Base-by-base conservation (phyloP, 2,113 vertebrate genomes). In the Nothoprocta pentlandii region DNA sequence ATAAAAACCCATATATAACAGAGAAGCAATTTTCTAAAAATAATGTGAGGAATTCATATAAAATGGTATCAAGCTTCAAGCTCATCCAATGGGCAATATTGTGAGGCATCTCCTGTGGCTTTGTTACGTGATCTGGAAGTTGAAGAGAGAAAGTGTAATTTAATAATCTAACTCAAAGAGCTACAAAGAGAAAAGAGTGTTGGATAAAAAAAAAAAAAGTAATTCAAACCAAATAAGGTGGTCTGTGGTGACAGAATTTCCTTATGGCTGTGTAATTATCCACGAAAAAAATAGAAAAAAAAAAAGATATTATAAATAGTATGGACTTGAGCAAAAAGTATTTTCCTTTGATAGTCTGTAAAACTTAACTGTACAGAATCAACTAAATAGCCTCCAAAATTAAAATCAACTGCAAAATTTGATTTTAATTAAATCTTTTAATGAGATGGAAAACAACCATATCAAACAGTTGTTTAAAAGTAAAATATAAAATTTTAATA, bases 1-100 rank as follows among this genome's bases (percentile, higher is more conserved):
- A 90, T 94, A 95, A 94, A 94, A 89, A 88, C 7, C 10, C 42
- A 32, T 94, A 80, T 79, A 91, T 88, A 93, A 87, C 82, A 58
- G 36, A 89, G 78, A 59, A 79, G 71, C 28, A 88, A 59, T 86
- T 95, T 97, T 93, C 87, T 90, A 94, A 96, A 94, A 96, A 91
- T 85, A 93, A 90, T 12, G 20, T 83, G 63, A 94, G 17, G n/a
- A 69, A 90, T 76, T 53, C 90, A 93, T 91, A 44, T 64, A 89
- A 77, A 92, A 49, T 39, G 6, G 49, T 91, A 75, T 41, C 63
- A 80, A 88, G 59, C n/a, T 96, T 94, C 84, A 93, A 94, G 32
- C 20, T 64, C 41, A 84, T 90, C 92, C 79, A 70, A 32, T 23
- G 79, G 76, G 58, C 66, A 95, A 74, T 85, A 82, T 51, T 54